Base-by-base conservation (phyloP, 2,797 vertebrate species). In the Setipinna tenuifilis region DNA sequence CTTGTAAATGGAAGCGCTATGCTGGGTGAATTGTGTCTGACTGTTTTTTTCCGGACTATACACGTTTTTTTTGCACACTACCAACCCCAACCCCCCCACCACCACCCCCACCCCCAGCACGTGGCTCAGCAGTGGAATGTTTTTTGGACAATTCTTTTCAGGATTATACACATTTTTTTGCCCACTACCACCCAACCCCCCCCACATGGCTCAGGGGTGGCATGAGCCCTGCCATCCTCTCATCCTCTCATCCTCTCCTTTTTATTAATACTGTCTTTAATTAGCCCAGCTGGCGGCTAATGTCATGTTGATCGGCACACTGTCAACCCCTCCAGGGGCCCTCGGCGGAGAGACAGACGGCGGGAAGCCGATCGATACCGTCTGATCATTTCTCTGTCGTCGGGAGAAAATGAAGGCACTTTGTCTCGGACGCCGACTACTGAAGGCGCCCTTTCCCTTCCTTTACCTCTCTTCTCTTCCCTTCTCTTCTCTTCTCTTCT, bases 201-300 rank as follows among this genome's bases (percentile, higher is more conserved):
- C 9, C 71, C 31, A 78, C 7, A 7, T 78, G 71, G 71, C 31
- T 21, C 58, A 1, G 58, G 58, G 58, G 58, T 21, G 44, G 19
- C 5, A 44, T 31, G 21, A 92, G 92, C 88, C 86, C 86, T 80
- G 85, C 90, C 85, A 83, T 85, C 91, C 93, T 93, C 89, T 92
- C 92, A n/a, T n/a, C n/a, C n/a, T n/a, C n/a, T n/a, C n/a, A n/a
- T n/a, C n/a, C n/a, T n/a, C n/a, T n/a, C n/a, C n/a, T 91, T 92
- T 91, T 94, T 94, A 95, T 95, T 94, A 95, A 95, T 95, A 94
- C 91, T 92, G 90, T 92, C 92, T 94, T 94, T 94, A 95, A 96
- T 95, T 95, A 94, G 94, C 93, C 87, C 89, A 87, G 86, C 91
- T 91, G 9, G 0, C 61, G 12, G 88, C 93, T 93, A 94, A 94